Evolutionary conservation across 1,140 invertebrate genomes (phyloP).

Genomic region (Lepidurus couesii): DNA sequence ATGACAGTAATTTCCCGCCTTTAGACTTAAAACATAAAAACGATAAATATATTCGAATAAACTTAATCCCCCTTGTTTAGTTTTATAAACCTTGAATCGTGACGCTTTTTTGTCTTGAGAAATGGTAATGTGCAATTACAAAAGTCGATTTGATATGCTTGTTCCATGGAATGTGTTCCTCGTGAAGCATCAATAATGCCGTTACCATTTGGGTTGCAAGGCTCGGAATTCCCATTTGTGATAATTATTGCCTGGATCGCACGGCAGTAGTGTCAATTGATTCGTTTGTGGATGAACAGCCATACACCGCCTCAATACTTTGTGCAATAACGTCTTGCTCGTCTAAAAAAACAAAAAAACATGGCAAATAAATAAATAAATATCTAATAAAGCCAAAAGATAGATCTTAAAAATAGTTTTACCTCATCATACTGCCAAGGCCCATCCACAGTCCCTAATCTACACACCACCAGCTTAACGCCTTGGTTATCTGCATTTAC

Average conservation of each 20-base stretch:
- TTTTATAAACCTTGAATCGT: no score
- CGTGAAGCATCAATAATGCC: neutral
- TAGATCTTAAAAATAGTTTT: slow-evolving; percentile 29
- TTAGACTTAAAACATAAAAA: no score
- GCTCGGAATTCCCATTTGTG: slow-evolving; percentile 81
- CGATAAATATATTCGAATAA: no score
- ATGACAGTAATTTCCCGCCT: no score
- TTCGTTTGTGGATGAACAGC: slow-evolving; percentile 75
- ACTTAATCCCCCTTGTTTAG: no score
- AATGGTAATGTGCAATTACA: no score
- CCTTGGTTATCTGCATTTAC: slow-evolving; percentile 79
- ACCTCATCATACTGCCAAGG: slow-evolving; percentile 83
- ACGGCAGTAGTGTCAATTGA: slow-evolving; percentile 67
- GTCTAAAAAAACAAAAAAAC: slow-evolving; percentile 47
- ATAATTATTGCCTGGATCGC: slow-evolving; percentile 76
- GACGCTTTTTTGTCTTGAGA: no score
- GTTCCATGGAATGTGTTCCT: neutral
- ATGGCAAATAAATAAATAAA: slow-evolving; percentile 30
- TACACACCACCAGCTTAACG: slow-evolving; percentile 81
- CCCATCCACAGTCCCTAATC: slow-evolving; percentile 83
- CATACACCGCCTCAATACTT: slow-evolving; percentile 73
- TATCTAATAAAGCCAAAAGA: neutral
- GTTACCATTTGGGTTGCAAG: slow-evolving; percentile 59
- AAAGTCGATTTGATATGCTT: neutral
- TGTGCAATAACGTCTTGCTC: slow-evolving; percentile 69